phyloP scores from a whole-genome alignment of 2,888 invertebrate species.

The Polydrusus pterygomalis region DNA sequence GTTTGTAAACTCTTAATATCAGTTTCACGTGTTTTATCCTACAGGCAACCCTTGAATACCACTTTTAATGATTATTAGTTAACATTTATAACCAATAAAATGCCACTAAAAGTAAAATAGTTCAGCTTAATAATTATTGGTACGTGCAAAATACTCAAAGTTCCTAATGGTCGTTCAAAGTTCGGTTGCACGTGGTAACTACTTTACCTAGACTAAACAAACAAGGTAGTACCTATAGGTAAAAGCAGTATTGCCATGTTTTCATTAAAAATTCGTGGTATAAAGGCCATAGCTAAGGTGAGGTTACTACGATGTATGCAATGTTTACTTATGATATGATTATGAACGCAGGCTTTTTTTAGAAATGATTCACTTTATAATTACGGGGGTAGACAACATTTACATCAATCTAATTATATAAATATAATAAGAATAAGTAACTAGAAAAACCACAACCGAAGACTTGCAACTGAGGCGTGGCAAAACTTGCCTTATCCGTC shows the following conservation, averaged over 20 bases:
- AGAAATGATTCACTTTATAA: not conserved
- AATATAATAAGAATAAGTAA: too few species aligned
- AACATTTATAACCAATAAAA: constrained; percentile 6
- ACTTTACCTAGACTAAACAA: constrained; percentile 25
- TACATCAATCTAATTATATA: too few species aligned
- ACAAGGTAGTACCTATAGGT: constrained; percentile 11
- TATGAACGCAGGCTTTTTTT: not conserved
- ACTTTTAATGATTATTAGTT: too few species aligned
- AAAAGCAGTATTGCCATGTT: constrained; percentile 20
- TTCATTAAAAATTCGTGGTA: constrained; percentile 12
- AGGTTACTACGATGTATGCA: not conserved
- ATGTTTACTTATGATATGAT: not conserved
- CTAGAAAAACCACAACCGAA: too few species aligned
- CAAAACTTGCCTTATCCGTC: too few species aligned
- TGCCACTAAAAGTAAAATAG: constrained; percentile 7
- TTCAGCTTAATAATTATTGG: not conserved
- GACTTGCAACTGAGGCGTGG: too few species aligned
- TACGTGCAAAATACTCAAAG: constrained; percentile 10
- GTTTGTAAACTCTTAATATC: too few species aligned
- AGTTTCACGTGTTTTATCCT: too few species aligned
- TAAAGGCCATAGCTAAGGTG: constrained; percentile 3
- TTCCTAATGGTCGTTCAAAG: not conserved
- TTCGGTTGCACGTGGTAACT: not conserved
- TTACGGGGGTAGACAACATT: not conserved
- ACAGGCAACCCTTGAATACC: too few species aligned